These are phyloP conservation scores for Tapirus terrestris DNA, from an alignment of 2,113 vertebrate species.

Conservation along the genomic window DNA sequence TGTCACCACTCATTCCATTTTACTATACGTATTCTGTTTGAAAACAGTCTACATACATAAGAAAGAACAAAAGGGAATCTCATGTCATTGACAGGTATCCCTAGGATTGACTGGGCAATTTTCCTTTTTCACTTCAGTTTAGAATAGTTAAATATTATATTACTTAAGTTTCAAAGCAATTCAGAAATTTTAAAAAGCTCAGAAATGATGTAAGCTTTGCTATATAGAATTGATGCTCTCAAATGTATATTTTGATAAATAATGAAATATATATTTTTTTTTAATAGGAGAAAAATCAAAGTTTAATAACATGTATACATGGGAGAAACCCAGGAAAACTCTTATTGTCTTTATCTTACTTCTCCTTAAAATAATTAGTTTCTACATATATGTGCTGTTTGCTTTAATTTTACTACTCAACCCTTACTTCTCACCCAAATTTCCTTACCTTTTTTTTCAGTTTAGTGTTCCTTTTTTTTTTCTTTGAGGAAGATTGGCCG, in stretches of 20 bases:
- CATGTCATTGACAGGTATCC: background rate
- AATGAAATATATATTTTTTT: background rate
- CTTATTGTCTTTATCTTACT: background rate
- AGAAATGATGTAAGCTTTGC: background rate
- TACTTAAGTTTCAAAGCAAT: background rate
- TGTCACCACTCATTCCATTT: background rate
- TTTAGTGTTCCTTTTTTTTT: too few relatives aligned
- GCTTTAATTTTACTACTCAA: conserved; percentile 1
- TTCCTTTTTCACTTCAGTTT: conserved; percentile 35
- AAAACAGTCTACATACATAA: background rate
- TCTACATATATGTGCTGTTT: background rate
- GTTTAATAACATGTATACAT: too few relatives aligned
- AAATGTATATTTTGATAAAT: background rate
- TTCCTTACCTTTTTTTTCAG: background rate
- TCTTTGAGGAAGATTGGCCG: too few relatives aligned
- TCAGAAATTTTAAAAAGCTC: conserved; percentile 20
- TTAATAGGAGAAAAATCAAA: too few relatives aligned
- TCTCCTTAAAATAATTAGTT: background rate
- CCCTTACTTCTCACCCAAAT: background rate
- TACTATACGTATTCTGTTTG: background rate
- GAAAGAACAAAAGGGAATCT: background rate
- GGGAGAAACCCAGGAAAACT: too few relatives aligned
- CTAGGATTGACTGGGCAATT: background rate
- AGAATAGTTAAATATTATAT: conserved; percentile 1
- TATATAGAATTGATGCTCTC: background rate